Conservation (phyloP, 2,797 vertebrate species). For the Tragelaphus eurycerus region DNA sequence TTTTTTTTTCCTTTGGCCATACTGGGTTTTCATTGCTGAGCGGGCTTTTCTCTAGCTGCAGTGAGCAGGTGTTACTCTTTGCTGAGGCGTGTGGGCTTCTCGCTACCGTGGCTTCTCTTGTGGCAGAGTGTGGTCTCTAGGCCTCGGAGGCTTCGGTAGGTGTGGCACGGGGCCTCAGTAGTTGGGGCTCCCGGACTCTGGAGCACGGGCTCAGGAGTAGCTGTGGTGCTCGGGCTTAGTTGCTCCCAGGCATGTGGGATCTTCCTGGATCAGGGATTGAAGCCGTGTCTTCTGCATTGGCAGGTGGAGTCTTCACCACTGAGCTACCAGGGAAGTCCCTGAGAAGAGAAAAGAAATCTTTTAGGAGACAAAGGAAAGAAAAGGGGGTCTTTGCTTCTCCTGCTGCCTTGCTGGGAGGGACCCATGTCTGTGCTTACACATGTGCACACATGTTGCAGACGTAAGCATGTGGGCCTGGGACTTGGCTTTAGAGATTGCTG, state of each 20-base stretch:
- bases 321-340: not conserved
- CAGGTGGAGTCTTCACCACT: not conserved
- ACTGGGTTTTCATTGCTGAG: not conserved
- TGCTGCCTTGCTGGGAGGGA: not conserved
- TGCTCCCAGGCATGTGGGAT: not conserved
- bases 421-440: not conserved
- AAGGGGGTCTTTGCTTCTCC: not conserved
- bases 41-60: not conserved
- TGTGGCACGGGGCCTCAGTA: not conserved
- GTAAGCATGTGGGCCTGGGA: not conserved
- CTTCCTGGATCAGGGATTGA: not conserved
- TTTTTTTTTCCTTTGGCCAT: not conserved
- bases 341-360: slow-evolving; percentile 78
- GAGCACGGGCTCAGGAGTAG: not conserved
- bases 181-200: not conserved
- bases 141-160: not conserved
- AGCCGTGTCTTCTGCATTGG: not conserved
- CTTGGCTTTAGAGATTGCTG: not conserved
- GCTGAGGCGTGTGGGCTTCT: not conserved
- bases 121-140: not conserved
- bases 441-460: fast-evolving
- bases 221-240: not conserved
- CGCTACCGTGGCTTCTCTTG: not conserved
- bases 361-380: slow-evolving; percentile 91
- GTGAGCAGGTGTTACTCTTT: not conserved